Evolutionary conservation across 2,888 invertebrate genomes (phyloP), one percentile per base, ranked within the genome.

Genomic region (Mactromeris polynyma): DNA sequence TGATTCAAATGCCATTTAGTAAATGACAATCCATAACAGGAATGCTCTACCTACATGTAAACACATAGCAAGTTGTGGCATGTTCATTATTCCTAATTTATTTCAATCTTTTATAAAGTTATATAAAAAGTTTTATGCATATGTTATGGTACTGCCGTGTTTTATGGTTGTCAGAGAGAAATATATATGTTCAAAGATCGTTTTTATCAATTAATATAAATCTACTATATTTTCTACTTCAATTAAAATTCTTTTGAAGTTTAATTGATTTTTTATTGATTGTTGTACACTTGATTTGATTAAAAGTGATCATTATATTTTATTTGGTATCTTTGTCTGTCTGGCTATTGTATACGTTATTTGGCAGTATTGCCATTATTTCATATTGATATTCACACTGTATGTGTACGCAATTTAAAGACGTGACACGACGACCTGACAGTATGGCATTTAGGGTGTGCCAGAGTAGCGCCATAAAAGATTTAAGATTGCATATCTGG

Each of bases 31-130:
- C 6, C 26, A 26, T 64, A 9, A 26, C 26, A 73, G 73, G 36
- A 73, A 73, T 73, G 73, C 21, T 19, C 33, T 33, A 3, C 36
- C 26, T 73, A 73, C 73, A 73, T 73, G 73, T 83, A 83, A 83
- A 83, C 73, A 83, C 17, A 54, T 77, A 36, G 86, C 91, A 91
- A 89, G 89, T 91, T 91, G 36, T 69, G 83, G 91, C 91, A 86
- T 86, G 91, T 91, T 88, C 64, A 54, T 87, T 80, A 73, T 80
- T 83, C 77, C 81, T 38, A 86, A 81, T 88, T 36, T 73, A 78
- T 58, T 77, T 26, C 78, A 54, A 79, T 79, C 79, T 64, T 26
- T 64, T n/a, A 64, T 26, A 64, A 64, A 64, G 26, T 64, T 64
- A 4, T 64, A 26, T 64, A 26, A 64, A n/a, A 64, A 26, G 58